Percentiles rank a stretch among this genome's conserved stretches.
Conservation (phyloP, 2,888 invertebrate species). For the Meghimatium bilineatum region DNA sequence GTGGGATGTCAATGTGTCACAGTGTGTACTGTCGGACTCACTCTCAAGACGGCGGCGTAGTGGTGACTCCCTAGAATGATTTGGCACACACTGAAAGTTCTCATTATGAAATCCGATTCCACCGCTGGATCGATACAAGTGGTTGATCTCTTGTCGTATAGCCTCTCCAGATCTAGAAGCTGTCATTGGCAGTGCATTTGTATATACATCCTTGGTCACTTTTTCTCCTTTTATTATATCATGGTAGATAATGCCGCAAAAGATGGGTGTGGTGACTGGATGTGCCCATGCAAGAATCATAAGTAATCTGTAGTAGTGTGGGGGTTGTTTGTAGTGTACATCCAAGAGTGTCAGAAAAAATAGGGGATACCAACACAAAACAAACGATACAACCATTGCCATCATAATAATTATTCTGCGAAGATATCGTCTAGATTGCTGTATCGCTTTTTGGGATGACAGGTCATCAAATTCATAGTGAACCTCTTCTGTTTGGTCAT, state of each 20-base stretch:
- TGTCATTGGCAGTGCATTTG: conserved; percentile 64
- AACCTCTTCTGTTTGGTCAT: conserved; percentile 46
- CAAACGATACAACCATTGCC: conserved; percentile 79
- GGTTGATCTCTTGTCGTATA: conserved; percentile 37
- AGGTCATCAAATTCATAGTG: conserved; percentile 53
- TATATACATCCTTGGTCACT: conserved; percentile 61
- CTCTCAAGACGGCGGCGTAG: neutral
- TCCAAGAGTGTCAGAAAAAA: conserved; percentile 87
- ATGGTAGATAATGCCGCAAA: conserved; percentile 68
- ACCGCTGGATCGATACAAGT: neutral
- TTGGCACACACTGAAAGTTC: conserved; percentile 34
- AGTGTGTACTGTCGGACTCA: conserved; percentile 25
- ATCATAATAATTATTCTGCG: conserved; percentile 64
- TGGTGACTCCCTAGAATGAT: conserved; percentile 20
- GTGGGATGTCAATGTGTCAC: conserved; percentile 31
- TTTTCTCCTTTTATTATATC: conserved; percentile 61
- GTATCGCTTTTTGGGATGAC: conserved; percentile 31
- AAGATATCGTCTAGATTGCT: conserved; percentile 59
- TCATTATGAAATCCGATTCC: conserved; percentile 45
- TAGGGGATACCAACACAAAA: conserved; percentile 92
- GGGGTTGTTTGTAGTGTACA: conserved; percentile 67
- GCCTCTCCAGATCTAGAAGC: conserved; percentile 53
- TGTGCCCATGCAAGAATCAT: conserved; percentile 76
- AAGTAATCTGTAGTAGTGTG: conserved; percentile 73
- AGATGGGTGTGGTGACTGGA: conserved; percentile 73